Evolutionary conservation across 2,113 vertebrate genomes (phyloP).

Genomic region (Tychaedon coryphoeus): DNA sequence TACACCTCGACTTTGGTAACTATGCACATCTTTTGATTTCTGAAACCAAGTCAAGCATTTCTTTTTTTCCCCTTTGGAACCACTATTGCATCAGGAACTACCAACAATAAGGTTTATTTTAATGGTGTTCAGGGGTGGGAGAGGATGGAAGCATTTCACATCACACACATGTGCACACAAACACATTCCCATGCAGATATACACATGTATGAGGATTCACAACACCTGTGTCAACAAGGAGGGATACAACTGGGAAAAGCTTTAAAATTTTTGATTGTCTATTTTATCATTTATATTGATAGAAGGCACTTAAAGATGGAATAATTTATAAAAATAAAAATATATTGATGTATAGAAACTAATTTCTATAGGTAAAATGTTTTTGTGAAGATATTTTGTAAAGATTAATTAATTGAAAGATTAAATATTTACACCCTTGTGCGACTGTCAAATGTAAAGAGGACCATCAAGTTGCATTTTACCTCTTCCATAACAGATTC

Average conservation of each 20-base stretch:
- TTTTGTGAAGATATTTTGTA: constrained; percentile 83
- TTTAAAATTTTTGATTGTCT: constrained; percentile 77
- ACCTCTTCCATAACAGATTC: constrained; percentile 54
- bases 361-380: constrained; percentile 84
- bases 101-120: constrained; percentile 48
- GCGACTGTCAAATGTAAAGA: constrained; percentile 71
- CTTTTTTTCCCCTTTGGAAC: constrained; percentile 59
- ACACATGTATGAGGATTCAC: constrained; percentile 63
- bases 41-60: constrained; percentile 66
- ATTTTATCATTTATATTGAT: constrained; percentile 91
- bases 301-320: constrained; percentile 87
- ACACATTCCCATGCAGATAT: neutral
- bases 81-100: constrained; percentile 55
- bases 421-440: constrained; percentile 72
- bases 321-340: constrained; percentile 87
- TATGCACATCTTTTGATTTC: constrained; percentile 81
- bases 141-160: constrained; percentile 64
- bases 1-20: constrained; percentile 77
- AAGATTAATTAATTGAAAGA: constrained; percentile 76
- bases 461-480: constrained; percentile 69
- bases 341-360: constrained; percentile 85
- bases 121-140: constrained; percentile 43
- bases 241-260: constrained; percentile 75
- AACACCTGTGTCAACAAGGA: constrained; percentile 71
- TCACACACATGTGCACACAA: neutral